phyloP scores from a whole-genome alignment of 2,797 vertebrate genomes.

The Cuniculus paca region DNA sequence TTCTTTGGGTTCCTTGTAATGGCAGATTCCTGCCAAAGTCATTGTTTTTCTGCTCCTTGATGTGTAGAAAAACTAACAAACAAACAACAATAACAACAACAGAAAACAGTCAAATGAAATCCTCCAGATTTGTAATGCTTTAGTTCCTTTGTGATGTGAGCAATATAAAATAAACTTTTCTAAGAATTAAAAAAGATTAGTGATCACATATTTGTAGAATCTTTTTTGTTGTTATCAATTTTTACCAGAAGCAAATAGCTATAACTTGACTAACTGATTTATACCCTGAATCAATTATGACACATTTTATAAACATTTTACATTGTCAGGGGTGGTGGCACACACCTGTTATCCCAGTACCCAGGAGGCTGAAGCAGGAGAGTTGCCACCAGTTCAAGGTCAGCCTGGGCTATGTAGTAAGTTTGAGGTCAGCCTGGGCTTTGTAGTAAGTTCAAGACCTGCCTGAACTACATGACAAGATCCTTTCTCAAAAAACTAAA shows the following conservation, averaged over 20 bases:
- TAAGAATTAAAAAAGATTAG: background rate
- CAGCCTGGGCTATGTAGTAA: no score
- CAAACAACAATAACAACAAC: no score
- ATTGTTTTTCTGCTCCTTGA: background rate
- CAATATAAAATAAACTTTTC: slow-evolving; percentile 48
- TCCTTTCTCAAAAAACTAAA: no score
- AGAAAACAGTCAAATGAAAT: background rate
- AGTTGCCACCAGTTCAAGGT: no score
- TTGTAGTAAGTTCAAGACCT: no score
- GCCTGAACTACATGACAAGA: no score
- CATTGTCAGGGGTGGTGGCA: background rate
- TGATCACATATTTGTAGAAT: background rate
- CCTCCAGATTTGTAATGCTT: background rate
- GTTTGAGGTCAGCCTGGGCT: no score
- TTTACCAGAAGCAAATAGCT: background rate
- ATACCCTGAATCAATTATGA: slow-evolving; percentile 38
- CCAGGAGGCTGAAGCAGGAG: no score
- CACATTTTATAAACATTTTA: slow-evolving; percentile 47
- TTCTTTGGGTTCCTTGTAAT: background rate
- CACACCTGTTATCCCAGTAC: background rate
- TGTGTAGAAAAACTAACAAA: background rate
- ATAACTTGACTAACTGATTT: slow-evolving; percentile 9
- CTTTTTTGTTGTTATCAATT: slow-evolving; percentile 35
- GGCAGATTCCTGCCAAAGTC: background rate
- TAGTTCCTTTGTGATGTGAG: background rate